Percentiles rank a stretch among this genome's conserved stretches.
These are phyloP conservation scores for Macaria notata DNA, from an alignment of 2,888 invertebrate species.

Conservation along the genomic window DNA sequence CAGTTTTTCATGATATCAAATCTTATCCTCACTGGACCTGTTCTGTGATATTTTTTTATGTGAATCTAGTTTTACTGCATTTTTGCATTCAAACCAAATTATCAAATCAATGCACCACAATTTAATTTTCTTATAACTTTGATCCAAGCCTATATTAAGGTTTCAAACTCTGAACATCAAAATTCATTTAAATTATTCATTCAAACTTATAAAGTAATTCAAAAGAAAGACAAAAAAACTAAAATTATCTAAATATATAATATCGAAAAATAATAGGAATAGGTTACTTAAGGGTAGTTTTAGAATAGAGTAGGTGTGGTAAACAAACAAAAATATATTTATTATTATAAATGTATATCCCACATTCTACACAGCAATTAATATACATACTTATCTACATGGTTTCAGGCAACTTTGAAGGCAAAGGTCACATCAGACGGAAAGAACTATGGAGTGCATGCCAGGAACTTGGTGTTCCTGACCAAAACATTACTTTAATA, in stretches of 20 bases:
- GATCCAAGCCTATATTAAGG: no score
- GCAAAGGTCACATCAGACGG: constrained; percentile 84
- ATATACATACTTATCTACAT: neutral
- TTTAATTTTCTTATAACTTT: no score
- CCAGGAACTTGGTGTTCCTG: constrained; percentile 88
- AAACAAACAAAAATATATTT: no score
- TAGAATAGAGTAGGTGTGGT: no score
- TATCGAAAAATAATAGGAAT: no score
- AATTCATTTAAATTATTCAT: no score
- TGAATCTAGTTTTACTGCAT: neutral
- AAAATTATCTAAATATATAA: no score
- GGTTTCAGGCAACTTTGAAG: constrained; percentile 85
- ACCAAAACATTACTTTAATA: constrained; percentile 87
- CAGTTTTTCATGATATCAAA: neutral
- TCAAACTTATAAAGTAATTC: no score
- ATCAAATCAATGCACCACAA: neutral
- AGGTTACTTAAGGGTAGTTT: no score
- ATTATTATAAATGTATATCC: no score
- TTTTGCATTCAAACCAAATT: neutral
- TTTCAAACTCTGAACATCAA: no score
- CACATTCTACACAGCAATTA: neutral
- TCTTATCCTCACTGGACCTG: neutral
- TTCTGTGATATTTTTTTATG: neutral
- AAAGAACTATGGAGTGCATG: constrained; percentile 93
- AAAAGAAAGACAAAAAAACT: no score